Base-by-base conservation (phyloP, 1,140 invertebrate genomes). In the Rhynchophorus ferrugineus region DNA sequence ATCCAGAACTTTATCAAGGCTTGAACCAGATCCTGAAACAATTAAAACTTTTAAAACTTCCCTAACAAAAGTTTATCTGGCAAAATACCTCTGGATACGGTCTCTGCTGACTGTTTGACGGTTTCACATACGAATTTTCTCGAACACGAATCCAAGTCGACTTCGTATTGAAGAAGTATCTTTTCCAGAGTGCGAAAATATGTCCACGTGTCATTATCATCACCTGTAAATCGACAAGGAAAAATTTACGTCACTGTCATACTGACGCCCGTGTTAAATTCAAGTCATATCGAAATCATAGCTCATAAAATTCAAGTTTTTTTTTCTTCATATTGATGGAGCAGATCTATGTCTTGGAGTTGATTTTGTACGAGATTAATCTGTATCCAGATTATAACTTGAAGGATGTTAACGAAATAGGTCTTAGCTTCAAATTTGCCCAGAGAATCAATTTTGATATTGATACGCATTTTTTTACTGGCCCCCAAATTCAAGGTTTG, bases 91-190 rank as follows among this genome's bases (percentile, higher is more conserved):
- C 17, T 60, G 3, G 41, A 14, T 1, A 68, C 45, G 36, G 61
- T 65, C 21, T 42, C 42, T 6, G 57, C 48, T 2, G 66, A 58
- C 16, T 63, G 60, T 35, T 62, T 59, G 6, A 66, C 59, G 3
- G 56, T 37, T 44, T 52, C 62, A 53, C 67, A 69, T 8, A 64
- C 29, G 2, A 61, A 49, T 35, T 58, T 42, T 54, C 67, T 66
- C 14, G 63, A 46, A 42, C 67, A 69, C 2, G 62, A 58, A 7
- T 65, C 61, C 6, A 61, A 36, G 35, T 69, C 63, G 11, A 68
- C 52, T 34, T 65, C 56, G 21, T 66, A 60, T 19, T 65, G 61
- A 6, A 53, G 48, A n/a, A 69, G 44, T 11, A 41, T 13, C 22
- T 63, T 57, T 18, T 67, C 63, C 2, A 62, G 19, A 13, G 33